A percentile compares a stretch with the other conserved stretches of the same genome.
phyloP scores from a whole-genome alignment of 2,888 invertebrate genomes.

The Hymenopus coronatus region DNA sequence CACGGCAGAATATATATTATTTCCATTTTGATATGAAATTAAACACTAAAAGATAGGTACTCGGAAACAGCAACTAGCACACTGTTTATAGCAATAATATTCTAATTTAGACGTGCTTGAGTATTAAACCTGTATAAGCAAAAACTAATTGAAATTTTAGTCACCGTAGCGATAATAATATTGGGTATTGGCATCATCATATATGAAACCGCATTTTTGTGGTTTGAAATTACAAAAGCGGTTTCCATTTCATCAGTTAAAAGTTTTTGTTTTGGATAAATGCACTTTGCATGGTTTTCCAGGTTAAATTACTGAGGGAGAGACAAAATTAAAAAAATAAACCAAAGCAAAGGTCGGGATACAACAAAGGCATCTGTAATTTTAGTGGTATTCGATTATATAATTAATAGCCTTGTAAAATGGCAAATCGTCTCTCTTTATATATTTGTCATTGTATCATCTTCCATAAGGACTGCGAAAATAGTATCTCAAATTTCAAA shows the following conservation, averaged over 20 bases:
- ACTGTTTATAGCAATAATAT: too few species aligned
- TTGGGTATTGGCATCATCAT: not conserved
- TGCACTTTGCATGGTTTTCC: not conserved
- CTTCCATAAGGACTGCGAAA: not conserved
- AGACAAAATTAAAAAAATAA: not conserved
- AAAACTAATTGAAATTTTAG: not conserved
- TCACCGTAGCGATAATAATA: not conserved
- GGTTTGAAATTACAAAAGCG: not conserved
- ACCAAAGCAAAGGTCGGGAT: not conserved
- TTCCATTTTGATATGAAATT: too few species aligned
- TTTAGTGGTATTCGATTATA: not conserved
- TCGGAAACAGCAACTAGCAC: too few species aligned
- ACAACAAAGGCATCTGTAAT: not conserved
- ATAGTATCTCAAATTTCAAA: not conserved
- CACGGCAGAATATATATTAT: too few species aligned
- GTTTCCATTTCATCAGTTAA: not conserved
- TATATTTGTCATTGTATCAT: not conserved
- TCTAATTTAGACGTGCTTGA: too few species aligned
- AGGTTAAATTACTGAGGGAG: not conserved
- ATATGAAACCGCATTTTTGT: not conserved
- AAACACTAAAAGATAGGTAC: too few species aligned
- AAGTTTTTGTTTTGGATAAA: not conserved
- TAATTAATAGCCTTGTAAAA: not conserved
- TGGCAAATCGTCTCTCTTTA: not conserved
- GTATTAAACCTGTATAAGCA: too few species aligned